These are phyloP conservation scores for Ferrisia virgata DNA, from an alignment of 2,888 invertebrate genomes.

Conservation along the genomic window DNA sequence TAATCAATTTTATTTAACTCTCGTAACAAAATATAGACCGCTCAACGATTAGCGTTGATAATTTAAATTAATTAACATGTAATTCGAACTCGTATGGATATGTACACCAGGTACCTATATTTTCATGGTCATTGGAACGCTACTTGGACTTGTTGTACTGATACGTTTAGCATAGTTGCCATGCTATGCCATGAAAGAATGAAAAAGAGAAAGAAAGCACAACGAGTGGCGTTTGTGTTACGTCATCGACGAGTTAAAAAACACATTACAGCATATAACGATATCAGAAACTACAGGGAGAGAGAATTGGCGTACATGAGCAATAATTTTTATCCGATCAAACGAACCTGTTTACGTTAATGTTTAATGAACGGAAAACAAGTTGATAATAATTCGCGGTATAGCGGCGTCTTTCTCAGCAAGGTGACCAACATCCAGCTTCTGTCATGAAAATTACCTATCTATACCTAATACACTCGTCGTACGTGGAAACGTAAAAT, in stretches of 20 bases:
- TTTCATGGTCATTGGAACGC: constrained; percentile 1
- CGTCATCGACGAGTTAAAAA: constrained; percentile 17
- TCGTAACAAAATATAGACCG: neutral
- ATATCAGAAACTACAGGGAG: neutral
- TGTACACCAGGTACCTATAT: too few relatives aligned
- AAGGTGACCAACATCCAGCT: constrained; percentile 8
- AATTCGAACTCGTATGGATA: too few relatives aligned
- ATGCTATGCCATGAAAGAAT: neutral
- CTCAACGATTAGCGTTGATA: neutral
- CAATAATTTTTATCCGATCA: constrained; percentile 2
- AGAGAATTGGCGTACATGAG: constrained; percentile 5
- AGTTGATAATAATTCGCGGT: constrained; percentile 7
- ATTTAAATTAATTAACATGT: neutral
- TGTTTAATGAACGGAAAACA: constrained; percentile 29
- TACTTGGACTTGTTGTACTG: neutral
- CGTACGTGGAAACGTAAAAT: neutral
- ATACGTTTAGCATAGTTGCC: neutral
- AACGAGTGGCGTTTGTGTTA: neutral
- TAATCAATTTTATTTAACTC: too few relatives aligned
- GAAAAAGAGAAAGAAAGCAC: neutral
- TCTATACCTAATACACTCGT: too few relatives aligned
- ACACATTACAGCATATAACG: neutral
- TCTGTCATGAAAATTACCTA: constrained; percentile 7
- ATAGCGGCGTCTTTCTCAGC: neutral
- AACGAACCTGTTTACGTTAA: constrained; percentile 30